These are phyloP conservation scores for Tetrapedia diversipes DNA, from an alignment of 2,888 invertebrate species.

Conservation along the genomic window DNA sequence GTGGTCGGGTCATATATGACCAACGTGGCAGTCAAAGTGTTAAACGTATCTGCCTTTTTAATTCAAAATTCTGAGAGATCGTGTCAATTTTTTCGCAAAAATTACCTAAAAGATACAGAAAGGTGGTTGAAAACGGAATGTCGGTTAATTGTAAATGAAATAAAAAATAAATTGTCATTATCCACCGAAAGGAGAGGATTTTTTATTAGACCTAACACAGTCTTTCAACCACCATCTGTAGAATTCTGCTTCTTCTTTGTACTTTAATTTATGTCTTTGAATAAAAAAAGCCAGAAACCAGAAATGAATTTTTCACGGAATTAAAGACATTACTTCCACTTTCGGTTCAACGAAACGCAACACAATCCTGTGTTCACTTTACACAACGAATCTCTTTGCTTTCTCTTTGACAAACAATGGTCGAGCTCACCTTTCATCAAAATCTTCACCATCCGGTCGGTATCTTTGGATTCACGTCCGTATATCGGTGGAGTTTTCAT, in stretches of 20 bases:
- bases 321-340: constrained; percentile 20
- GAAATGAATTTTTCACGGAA: constrained; percentile 23
- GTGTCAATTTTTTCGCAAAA: no score
- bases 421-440: constrained; percentile 53
- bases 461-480: constrained; percentile 44
- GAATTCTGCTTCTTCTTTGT: constrained; percentile 8
- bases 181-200: no score
- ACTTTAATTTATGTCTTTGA: constrained; percentile 19
- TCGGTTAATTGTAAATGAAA: no score
- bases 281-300: constrained; percentile 1
- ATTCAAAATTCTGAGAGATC: no score
- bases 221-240: neutral
- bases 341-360: neutral
- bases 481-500: constrained; percentile 28
- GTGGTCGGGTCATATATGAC: no score
- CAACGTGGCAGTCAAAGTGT: no score
- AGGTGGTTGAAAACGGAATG: no score
- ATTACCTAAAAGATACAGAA: no score
- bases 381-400: neutral
- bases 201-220: no score
- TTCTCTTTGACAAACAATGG: neutral
- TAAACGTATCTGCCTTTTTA: no score
- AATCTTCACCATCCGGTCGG: constrained; percentile 43
- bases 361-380: neutral
- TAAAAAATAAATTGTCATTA: no score